A percentile compares a stretch with the other conserved stretches of the same genome.
phyloP scores from a whole-genome alignment of 2,797 vertebrate species.

The Chloroceryle amazona region DNA sequence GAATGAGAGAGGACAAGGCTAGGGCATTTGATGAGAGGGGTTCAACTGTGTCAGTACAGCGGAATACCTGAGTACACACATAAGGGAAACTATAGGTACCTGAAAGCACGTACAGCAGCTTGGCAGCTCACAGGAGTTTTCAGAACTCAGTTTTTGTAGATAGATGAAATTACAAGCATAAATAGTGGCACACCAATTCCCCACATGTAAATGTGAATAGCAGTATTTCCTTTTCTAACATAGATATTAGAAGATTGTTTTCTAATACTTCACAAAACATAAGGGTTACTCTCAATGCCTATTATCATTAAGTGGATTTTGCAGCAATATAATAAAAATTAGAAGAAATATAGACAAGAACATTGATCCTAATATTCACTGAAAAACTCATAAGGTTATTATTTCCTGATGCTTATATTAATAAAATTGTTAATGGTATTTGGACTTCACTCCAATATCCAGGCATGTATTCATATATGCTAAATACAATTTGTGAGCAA shows the following conservation, averaged over 20 bases:
- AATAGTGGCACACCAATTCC: neutral
- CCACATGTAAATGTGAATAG: neutral
- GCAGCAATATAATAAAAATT: neutral
- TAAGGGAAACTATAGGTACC: neutral
- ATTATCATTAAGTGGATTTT: neutral
- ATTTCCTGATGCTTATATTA: neutral
- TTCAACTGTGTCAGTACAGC: neutral
- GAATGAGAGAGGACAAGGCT: neutral
- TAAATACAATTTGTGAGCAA: neutral
- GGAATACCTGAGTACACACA: neutral
- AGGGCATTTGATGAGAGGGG: neutral
- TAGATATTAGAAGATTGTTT: neutral
- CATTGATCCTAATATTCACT: neutral
- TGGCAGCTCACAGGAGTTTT: neutral
- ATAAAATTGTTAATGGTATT: neutral
- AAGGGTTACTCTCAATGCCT: neutral
- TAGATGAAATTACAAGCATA: neutral
- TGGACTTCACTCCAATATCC: neutral
- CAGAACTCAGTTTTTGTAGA: neutral
- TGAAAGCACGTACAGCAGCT: neutral
- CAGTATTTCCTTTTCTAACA: neutral
- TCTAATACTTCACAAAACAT: neutral
- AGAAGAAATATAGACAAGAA: neutral
- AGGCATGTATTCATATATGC: neutral
- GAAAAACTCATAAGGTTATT: neutral